These are phyloP conservation scores for Eudemis profundana DNA, from an alignment of 2,888 invertebrate genomes.

Conservation along the genomic window DNA sequence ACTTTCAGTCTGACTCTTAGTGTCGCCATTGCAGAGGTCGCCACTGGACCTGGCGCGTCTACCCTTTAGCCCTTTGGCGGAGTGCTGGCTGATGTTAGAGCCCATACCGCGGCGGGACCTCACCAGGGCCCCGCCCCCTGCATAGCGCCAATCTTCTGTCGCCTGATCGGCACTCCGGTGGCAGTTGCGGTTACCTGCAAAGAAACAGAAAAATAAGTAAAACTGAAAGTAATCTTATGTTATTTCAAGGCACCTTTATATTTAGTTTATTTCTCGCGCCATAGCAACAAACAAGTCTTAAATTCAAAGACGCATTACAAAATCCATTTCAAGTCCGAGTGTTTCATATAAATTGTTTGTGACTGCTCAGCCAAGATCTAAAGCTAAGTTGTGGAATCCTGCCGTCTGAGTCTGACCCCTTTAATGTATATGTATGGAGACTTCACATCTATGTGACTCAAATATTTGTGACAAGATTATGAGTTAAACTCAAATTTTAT, in stretches of 20 bases:
- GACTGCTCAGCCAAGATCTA: conserved; percentile 26
- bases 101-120: conserved; percentile 88
- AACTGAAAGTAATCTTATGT: conserved; percentile 17
- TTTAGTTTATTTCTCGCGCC: conserved; percentile 18
- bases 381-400: conserved; percentile 32
- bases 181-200: conserved; percentile 36
- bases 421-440: conserved; percentile 9
- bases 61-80: conserved; percentile 89
- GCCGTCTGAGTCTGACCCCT: conserved; percentile 9
- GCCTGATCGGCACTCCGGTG: conserved; percentile 30
- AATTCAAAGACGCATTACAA: conserved; percentile 31
- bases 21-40: conserved; percentile 88
- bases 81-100: conserved; percentile 91
- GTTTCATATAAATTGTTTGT: conserved; percentile 40
- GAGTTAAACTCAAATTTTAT: not conserved
- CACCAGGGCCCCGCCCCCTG: conserved; percentile 77
- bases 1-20: conserved; percentile 78
- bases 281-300: conserved; percentile 27
- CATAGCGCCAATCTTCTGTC: conserved; percentile 45
- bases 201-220: not conserved
- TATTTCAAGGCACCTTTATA: conserved; percentile 13
- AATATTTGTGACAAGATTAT: not conserved
- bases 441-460: conserved; percentile 1
- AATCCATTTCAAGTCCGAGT: conserved; percentile 32
- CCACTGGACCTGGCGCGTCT: conserved; percentile 90